Conservation (phyloP, 2,797 vertebrate genomes). For the Sternotherus odoratus region DNA sequence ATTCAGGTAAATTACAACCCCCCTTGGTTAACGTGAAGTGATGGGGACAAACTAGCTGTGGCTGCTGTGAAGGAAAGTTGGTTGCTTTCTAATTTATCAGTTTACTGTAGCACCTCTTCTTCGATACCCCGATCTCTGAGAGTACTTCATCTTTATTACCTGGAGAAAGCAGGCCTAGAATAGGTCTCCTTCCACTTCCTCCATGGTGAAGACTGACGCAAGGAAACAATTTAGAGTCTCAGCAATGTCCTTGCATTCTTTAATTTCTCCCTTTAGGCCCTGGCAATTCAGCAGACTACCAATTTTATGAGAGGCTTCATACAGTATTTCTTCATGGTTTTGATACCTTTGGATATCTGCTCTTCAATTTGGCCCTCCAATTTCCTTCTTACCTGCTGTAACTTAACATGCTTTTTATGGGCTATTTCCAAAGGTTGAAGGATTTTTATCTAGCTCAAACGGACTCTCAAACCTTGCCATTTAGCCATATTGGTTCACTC, state of each 20-base stretch:
- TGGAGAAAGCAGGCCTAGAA: neutral
- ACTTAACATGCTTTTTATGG: neutral
- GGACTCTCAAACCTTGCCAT: neutral
- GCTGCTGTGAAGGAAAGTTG: neutral
- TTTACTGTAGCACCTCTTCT: neutral
- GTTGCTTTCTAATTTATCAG: neutral
- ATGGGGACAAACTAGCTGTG: neutral
- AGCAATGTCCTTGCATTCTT: neutral
- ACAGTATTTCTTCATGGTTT: neutral
- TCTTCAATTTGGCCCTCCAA: neutral
- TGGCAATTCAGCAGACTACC: neutral
- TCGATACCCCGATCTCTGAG: neutral
- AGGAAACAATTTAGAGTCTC: neutral
- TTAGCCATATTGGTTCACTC: neutral
- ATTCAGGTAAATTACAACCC: neutral
- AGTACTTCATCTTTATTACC: neutral
- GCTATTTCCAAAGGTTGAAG: neutral
- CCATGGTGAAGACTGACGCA: neutral
- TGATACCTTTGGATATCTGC: neutral
- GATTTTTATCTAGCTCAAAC: neutral
- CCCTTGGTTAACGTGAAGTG: neutral
- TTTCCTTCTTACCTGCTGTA: neutral
- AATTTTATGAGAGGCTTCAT: neutral
- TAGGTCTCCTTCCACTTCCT: neutral
- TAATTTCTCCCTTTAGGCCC: neutral